Conservation (phyloP, 2,888 invertebrate genomes). For the Hetaerina titia region DNA sequence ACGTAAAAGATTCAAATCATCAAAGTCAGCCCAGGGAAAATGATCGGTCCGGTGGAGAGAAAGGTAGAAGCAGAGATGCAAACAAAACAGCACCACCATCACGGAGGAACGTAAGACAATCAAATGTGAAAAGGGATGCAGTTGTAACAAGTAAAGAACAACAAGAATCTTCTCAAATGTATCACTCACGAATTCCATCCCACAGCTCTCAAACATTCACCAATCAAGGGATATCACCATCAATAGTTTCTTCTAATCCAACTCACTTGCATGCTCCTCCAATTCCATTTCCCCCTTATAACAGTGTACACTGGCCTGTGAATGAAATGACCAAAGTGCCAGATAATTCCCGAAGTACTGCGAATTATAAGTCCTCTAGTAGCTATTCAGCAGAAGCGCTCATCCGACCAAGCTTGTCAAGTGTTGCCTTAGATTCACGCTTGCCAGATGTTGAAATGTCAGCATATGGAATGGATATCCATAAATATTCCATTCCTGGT, state of each 20-base stretch:
- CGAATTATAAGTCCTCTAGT: conserved; percentile 73
- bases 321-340: conserved; percentile 42
- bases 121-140: conserved; percentile 37
- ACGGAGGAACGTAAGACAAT: conserved; percentile 59
- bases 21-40: conserved; percentile 58
- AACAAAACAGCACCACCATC: conserved; percentile 3
- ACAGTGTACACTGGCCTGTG: conserved; percentile 49
- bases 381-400: conserved; percentile 77
- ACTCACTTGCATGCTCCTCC: conserved; percentile 60
- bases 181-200: conserved; percentile 26
- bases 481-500: conserved; percentile 43
- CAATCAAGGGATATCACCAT: conserved; percentile 3
- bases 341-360: conserved; percentile 22
- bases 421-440: conserved; percentile 21
- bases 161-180: conserved; percentile 32
- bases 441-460: conserved; percentile 41
- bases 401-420: conserved; percentile 74
- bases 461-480: conserved; percentile 58
- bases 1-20: conserved; percentile 62
- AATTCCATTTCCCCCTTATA: conserved; percentile 51
- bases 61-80: background rate
- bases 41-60: conserved; percentile 34
- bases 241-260: conserved; percentile 3
- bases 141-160: background rate
- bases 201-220: conserved; percentile 23